Conservation (phyloP, 2,113 vertebrate species). For the Colinus virginianus region DNA sequence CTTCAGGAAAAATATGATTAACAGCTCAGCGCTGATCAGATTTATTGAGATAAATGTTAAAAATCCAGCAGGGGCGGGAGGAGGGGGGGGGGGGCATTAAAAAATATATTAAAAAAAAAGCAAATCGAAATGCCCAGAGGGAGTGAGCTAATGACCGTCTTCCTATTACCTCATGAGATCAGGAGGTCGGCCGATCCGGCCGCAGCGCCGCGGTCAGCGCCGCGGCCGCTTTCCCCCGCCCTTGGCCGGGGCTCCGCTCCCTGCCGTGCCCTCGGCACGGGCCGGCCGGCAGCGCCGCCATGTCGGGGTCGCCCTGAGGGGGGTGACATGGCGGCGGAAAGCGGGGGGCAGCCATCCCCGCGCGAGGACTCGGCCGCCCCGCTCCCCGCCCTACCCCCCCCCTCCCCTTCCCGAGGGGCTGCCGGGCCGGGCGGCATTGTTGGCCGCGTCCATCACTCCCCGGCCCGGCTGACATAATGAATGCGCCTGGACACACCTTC, state of each 20-base stretch:
- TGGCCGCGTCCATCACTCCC: constrained; percentile 88
- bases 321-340: background rate
- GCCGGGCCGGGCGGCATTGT: constrained; percentile 84
- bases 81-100: background rate
- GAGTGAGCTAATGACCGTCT: constrained; percentile 60
- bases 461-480: constrained; percentile 90
- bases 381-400: constrained; percentile 40
- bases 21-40: background rate
- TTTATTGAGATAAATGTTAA: constrained; percentile 52
- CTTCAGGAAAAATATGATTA: constrained; percentile 32
- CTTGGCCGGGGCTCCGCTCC: background rate
- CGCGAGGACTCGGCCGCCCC: background rate
- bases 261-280: background rate
- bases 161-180: constrained; percentile 70
- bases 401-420: constrained; percentile 20
- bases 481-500: constrained; percentile 92
- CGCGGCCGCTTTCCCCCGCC: background rate
- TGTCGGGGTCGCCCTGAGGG: background rate
- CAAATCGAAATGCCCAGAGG: constrained; percentile 49
- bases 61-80: background rate
- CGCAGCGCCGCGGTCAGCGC: background rate
- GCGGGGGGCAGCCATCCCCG: constrained; percentile 3
- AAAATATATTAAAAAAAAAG: no score
- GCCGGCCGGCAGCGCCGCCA: background rate
- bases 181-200: constrained; percentile 43